These are phyloP conservation scores for Aphodius sticticus DNA, from an alignment of 2,888 invertebrate species.

Conservation along the genomic window DNA sequence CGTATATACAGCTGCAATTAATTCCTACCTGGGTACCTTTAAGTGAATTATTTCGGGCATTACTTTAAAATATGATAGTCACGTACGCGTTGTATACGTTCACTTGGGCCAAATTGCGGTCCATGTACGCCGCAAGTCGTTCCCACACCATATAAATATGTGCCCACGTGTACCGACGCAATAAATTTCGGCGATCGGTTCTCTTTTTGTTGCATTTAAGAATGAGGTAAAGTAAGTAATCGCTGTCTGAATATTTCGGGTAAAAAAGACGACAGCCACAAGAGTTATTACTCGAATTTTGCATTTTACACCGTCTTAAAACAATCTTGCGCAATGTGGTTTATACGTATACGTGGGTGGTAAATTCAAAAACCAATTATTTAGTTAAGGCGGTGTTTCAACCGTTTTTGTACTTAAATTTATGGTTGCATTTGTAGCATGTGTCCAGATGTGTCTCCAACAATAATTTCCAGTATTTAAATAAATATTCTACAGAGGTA, in stretches of 20 bases:
- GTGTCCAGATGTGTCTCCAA: no score
- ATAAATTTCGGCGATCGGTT: not conserved
- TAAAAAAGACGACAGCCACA: not conserved
- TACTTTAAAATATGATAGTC: slow-evolving; percentile 12
- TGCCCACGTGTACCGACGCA: not conserved
- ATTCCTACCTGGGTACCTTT: slow-evolving; percentile 4
- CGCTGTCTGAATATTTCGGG: not conserved
- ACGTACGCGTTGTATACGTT: not conserved
- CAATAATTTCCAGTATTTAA: no score
- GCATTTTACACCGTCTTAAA: not conserved
- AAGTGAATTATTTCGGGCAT: slow-evolving; percentile 15
- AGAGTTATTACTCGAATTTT: not conserved
- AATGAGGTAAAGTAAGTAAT: not conserved
- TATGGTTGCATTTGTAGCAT: no score
- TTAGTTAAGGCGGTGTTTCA: no score
- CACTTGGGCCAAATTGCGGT: not conserved
- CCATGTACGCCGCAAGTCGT: not conserved
- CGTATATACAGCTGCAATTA: slow-evolving; percentile 4
- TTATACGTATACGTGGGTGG: not conserved
- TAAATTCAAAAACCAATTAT: not conserved
- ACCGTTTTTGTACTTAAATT: no score
- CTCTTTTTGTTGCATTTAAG: not conserved
- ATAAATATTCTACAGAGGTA: no score
- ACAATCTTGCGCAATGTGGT: no score
- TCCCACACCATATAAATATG: slow-evolving; percentile 4